These are phyloP conservation scores for Tenthredo amoena DNA, from an alignment of 2,888 invertebrate species.

Conservation along the genomic window DNA sequence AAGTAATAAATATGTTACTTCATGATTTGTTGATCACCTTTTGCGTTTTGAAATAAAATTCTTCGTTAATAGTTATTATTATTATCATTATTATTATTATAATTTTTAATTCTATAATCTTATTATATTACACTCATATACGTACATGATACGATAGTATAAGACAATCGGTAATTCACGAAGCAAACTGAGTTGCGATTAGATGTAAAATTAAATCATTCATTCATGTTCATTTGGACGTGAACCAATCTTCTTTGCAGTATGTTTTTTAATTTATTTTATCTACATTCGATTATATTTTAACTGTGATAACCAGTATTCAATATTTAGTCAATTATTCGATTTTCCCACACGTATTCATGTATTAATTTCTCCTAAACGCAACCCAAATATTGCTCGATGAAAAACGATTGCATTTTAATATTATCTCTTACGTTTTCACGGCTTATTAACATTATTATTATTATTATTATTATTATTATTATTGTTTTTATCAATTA, in stretches of 20 bases:
- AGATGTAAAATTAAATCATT: not conserved
- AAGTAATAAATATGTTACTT: not conserved
- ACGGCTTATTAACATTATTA: constrained; percentile 27
- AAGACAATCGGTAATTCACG: constrained; percentile 30
- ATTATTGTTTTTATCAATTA: constrained; percentile 52
- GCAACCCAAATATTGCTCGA: not conserved
- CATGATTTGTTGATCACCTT: not conserved
- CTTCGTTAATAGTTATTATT: constrained; percentile 19
- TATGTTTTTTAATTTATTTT: not conserved
- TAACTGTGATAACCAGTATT: not conserved
- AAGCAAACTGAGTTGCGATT: constrained; percentile 5
- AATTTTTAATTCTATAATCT: constrained; percentile 56
- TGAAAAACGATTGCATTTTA: constrained; percentile 36
- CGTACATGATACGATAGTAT: constrained; percentile 54
- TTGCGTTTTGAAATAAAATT: constrained; percentile 39
- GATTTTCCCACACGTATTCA: not conserved
- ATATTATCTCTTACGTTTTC: constrained; percentile 43
- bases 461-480: constrained; percentile 51
- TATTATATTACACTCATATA: constrained; percentile 58
- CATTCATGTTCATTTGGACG: not conserved
- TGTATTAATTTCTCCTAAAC: not conserved
- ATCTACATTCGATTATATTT: not conserved
- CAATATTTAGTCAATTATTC: not conserved
- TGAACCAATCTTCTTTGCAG: not conserved
- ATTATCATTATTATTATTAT: constrained; percentile 45